Percentiles rank a stretch among this genome's conserved stretches.
Evolutionary conservation across 2,797 vertebrate genomes (phyloP).

Genomic region (Enteromius treurensis): DNA sequence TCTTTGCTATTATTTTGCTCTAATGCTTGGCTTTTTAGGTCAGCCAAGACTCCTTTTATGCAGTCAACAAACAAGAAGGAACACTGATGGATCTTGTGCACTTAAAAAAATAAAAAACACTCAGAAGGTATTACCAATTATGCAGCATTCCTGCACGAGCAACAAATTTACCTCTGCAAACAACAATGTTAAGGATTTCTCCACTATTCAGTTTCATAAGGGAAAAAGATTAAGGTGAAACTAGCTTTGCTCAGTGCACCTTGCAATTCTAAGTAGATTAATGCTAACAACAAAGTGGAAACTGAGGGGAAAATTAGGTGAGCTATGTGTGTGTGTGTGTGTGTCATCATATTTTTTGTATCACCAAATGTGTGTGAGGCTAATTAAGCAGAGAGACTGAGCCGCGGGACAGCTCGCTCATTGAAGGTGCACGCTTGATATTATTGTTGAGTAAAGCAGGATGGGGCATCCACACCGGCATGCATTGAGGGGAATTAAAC

Average conservation of each 20-base stretch:
- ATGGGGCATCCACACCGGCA: conserved; percentile 36
- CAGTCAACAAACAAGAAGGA: conserved; percentile 50
- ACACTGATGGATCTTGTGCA: conserved; percentile 45
- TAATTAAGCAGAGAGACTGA: conserved; percentile 61
- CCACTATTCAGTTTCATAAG: conserved; percentile 38
- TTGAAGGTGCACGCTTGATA: conserved; percentile 57
- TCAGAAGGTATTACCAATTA: conserved; percentile 31
- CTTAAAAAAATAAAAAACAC: conserved; percentile 24
- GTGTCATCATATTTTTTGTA: conserved; percentile 32
- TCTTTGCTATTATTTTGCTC: conserved; percentile 55
- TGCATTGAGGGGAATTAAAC: conserved; percentile 57
- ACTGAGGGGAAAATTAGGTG: conserved; percentile 41
- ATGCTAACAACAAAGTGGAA: conserved; percentile 46
- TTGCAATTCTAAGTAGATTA: conserved; percentile 54
- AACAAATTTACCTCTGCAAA: conserved; percentile 33
- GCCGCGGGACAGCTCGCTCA: conserved; percentile 53
- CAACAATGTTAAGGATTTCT: conserved; percentile 33
- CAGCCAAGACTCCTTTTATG: conserved; percentile 45
- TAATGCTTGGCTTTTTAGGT: conserved; percentile 58
- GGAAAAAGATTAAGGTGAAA: conserved; percentile 46
- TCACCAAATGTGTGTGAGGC: conserved; percentile 24
- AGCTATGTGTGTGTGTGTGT: conserved; percentile 30
- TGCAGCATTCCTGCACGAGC: conserved; percentile 17
- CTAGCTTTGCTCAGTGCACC: conserved; percentile 47
- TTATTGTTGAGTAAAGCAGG: conserved; percentile 53